Base-by-base conservation (phyloP, 2,113 vertebrate genomes). In the Scatophagus argus region DNA sequence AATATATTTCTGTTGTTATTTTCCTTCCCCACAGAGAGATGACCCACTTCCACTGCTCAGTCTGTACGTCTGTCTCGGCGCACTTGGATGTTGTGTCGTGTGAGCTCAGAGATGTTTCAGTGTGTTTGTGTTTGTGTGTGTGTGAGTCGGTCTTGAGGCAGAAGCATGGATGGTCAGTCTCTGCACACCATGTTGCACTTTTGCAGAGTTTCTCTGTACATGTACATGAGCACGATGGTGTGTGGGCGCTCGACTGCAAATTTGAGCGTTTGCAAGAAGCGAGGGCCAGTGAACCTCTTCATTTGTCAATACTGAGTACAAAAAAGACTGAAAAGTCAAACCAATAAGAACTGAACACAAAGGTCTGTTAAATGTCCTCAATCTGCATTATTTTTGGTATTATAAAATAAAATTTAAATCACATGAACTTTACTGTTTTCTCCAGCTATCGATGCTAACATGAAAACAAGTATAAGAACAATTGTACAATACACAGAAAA, bases 21-120 rank as follows among this genome's bases (percentile, higher is more conserved):
- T 32, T 80, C 29, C 69, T 52, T 69, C 75, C 77, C 84, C 81
- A 59, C 60, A 65, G 88, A 92, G 91, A 88, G 82, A 77, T 90
- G 85, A 90, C 88, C 89, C 90, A 93, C 70, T 93, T 92, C 65
- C 56, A 68, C 54, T 7, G 62, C 61, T 85, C 83, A 8, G 79
- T 62, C 69, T 82, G 74, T 66, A 52, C 39, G 65, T 77, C 69
- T 75, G 81, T 68, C 32, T 77, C 2, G 61, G 43, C 64, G 32
- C 67, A 71, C 25, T 38, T 39, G 27, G 27, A 23, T 21, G 31
- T 47, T 74, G 74, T 64, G 32, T 29, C 8, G 56, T 54, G 44
- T 59, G 36, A 25, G 54, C 39, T 44, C 67, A 52, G 0, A 6
- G 44, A 80, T 65, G 21, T 62, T 68, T 74, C 27, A 27, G 36